phyloP scores from a whole-genome alignment of 2,113 vertebrate genomes.

The Cottus gobio region DNA sequence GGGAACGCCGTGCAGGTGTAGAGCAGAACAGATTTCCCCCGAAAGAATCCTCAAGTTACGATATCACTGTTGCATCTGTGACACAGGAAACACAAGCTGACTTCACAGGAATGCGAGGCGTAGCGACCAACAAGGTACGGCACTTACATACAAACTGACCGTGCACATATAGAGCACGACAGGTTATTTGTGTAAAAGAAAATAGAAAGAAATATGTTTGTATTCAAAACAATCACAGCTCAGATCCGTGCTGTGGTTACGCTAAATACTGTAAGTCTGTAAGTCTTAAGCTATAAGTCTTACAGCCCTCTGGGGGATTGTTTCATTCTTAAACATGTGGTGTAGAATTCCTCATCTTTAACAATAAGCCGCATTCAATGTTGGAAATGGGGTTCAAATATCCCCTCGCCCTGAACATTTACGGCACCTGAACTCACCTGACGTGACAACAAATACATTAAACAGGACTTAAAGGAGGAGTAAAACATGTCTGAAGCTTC shows the following conservation, averaged over 20 bases:
- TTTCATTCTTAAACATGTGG: conserved; percentile 11
- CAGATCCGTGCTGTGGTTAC: conserved; percentile 28
- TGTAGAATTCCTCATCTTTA: conserved; percentile 16
- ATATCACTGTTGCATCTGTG: conserved; percentile 14
- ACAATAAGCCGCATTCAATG: conserved; percentile 3
- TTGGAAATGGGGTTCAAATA: not conserved
- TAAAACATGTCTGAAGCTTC: not conserved
- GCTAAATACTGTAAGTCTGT: conserved; percentile 30
- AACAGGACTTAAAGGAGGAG: not conserved
- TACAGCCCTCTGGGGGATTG: not conserved
- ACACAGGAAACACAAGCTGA: conserved; percentile 38
- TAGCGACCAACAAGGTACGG: conserved; percentile 56
- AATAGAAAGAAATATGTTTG: conserved; percentile 28
- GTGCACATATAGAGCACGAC: not conserved
- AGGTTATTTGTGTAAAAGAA: not conserved
- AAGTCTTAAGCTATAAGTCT: too few species aligned
- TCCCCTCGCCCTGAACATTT: conserved; percentile 3
- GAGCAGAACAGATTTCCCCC: conserved; percentile 15
- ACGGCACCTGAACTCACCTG: conserved; percentile 14
- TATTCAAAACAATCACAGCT: conserved; percentile 43
- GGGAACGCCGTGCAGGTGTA: conserved; percentile 33
- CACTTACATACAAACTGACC: conserved; percentile 21
- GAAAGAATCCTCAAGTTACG: conserved; percentile 8
- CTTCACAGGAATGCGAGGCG: conserved; percentile 43
- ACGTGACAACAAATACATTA: not conserved